Evolutionary conservation across 2,888 invertebrate species (phyloP), one percentile per base, ranked within the genome.

Genomic region (Peribatodes rhomboidaria): DNA sequence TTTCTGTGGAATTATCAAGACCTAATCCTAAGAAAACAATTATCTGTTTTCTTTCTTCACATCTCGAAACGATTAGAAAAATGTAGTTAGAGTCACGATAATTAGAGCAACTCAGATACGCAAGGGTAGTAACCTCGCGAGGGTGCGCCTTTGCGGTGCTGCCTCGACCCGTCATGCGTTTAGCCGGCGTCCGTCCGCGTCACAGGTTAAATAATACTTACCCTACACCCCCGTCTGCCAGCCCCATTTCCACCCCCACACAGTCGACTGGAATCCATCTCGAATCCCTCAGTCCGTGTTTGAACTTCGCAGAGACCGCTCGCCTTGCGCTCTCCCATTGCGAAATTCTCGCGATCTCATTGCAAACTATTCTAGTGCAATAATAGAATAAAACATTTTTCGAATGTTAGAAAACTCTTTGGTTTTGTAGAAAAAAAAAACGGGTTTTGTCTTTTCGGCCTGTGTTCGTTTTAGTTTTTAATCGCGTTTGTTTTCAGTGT

Each of bases 361-460:
- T 73, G 70, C 75, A 80, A 86, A 88, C 82, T 82, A 65, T 67
- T 72, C 61, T 3, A 83, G 89, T 90, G 89, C 88, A 90, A 89
- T 88, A 79, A 81, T 79, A 20, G 20, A 78, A 83, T 82, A 85
- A 82, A 82, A 77, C 65, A 64, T 71, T 53, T 59, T 62, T 67
- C 39, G 37, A 75, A 75, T 73, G 77, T 81, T 79, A 79, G 74
- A 73, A 65, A 72, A 68, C 69, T 72, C 71, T 73, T 75, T 65
- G 75, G 78, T 75, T 81, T 76, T 69, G 1, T 14, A 13, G 37
- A 14, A 14, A 35, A 49, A 35, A n/a, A n/a, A 18, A 8, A 20
- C 1, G n/a, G 11, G 59, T 47, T 50, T 55, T 59, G 39, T 33
- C 22, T 65, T 56, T 44, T 27, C 44, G 13, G 57, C 33, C 59